phyloP scores from a whole-genome alignment of 2,113 vertebrate species.

The Apus apus region DNA sequence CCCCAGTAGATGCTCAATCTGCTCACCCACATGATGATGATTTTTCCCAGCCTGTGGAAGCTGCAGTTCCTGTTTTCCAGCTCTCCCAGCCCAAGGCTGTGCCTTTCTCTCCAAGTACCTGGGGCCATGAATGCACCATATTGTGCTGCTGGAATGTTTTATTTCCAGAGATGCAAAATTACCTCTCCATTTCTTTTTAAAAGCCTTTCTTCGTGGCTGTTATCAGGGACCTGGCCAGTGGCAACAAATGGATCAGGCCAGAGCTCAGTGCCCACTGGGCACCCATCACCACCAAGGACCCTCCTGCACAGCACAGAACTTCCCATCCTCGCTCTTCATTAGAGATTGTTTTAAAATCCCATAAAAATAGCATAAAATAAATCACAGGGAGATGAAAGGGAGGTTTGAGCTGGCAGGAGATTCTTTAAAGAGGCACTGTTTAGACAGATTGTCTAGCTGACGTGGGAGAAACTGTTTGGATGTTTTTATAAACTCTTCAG shows the following conservation, averaged over 20 bases:
- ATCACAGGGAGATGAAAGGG: not conserved
- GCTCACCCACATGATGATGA: too few species aligned
- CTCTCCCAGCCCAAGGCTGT: too few species aligned
- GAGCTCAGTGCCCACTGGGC: not conserved
- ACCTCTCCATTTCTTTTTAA: not conserved
- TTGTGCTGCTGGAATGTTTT: too few species aligned
- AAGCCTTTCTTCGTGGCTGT: not conserved
- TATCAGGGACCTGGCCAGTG: not conserved
- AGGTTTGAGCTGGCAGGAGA: not conserved
- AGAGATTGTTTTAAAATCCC: not conserved
- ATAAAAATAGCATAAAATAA: not conserved
- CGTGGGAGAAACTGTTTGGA: not conserved
- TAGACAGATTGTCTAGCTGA: not conserved
- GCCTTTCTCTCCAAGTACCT: too few species aligned
- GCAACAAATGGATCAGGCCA: not conserved
- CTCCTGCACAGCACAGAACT: not conserved
- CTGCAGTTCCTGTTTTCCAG: too few species aligned
- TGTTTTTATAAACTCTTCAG: not conserved
- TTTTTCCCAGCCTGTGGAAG: too few species aligned
- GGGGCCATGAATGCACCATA: too few species aligned
- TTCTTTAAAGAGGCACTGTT: not conserved
- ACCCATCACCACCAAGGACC: not conserved
- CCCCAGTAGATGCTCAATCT: too few species aligned
- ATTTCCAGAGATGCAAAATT: not conserved
- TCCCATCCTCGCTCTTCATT: not conserved